Percentiles rank a stretch among this genome's conserved stretches.
Evolutionary conservation across 2,888 invertebrate genomes (phyloP).

Genomic region (Nomada hirtipes): DNA sequence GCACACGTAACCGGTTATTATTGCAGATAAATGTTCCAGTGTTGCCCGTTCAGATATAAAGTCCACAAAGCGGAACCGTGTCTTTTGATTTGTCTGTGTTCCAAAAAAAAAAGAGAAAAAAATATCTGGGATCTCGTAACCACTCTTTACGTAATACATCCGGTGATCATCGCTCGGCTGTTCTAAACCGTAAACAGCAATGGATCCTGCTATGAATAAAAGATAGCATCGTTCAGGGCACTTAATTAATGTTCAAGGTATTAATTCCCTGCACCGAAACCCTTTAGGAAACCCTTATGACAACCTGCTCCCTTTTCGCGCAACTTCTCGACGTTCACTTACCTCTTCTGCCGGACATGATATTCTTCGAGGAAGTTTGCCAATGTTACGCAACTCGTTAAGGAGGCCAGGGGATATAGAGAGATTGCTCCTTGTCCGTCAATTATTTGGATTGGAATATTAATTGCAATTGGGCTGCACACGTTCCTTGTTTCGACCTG

Average conservation of each 20-base stretch:
- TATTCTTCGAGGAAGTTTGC: conserved; percentile 24
- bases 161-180: not conserved
- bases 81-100: not conserved
- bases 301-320: not conserved
- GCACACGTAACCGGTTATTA: not conserved
- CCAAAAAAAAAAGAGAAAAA: not conserved
- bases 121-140: not conserved
- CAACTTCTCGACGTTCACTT: not conserved
- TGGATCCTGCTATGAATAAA: not conserved
- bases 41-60: not conserved
- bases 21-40: conserved; percentile 2
- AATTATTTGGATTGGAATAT: not conserved
- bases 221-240: too few relatives aligned
- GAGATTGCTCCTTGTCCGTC: too few relatives aligned
- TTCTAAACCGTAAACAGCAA: not conserved
- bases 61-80: not conserved
- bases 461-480: not conserved
- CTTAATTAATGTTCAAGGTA: not conserved
- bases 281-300: too few relatives aligned
- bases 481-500: not conserved
- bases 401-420: not conserved
- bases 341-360: conserved; percentile 29
- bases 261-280: too few relatives aligned
- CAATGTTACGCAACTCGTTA: conserved; percentile 27
- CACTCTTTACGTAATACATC: conserved; percentile 4